Conservation (phyloP, 2,888 invertebrate genomes). For the Apamea epomidion region DNA sequence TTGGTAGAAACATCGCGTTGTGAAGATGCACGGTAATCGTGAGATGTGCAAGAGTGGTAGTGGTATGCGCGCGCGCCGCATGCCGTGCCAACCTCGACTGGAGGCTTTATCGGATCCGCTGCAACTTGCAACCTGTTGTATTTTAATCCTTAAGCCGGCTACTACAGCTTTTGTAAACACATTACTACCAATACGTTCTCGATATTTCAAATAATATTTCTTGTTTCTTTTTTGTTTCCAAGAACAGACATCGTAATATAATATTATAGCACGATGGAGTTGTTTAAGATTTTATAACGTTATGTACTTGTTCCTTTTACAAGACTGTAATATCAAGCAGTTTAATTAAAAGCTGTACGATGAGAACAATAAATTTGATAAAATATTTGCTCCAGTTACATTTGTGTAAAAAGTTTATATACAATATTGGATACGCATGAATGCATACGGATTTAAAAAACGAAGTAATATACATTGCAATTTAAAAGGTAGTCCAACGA, state of each 20-base stretch:
- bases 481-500: conserved; percentile 14
- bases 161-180: conserved; percentile 82
- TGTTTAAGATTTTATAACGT: conserved; percentile 35
- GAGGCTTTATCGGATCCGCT: conserved; percentile 84
- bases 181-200: conserved; percentile 74
- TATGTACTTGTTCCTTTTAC: conserved; percentile 16
- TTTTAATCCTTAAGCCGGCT: conserved; percentile 83
- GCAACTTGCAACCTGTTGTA: conserved; percentile 86
- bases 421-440: conserved; percentile 9
- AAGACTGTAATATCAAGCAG: conserved; percentile 23
- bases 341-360: conserved; percentile 18
- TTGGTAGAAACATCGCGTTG: conserved; percentile 64
- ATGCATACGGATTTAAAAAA: neutral
- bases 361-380: conserved; percentile 11
- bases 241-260: conserved; percentile 48
- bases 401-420: conserved; percentile 20
- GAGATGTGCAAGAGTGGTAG: conserved; percentile 61
- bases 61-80: conserved; percentile 85
- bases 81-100: conserved; percentile 86
- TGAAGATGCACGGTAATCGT: conserved; percentile 59
- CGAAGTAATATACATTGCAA: neutral
- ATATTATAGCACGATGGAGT: conserved; percentile 39
- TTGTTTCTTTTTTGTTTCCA: conserved; percentile 44
- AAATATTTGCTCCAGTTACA: conserved; percentile 30
- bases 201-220: conserved; percentile 55